Evolutionary conservation across 2,113 vertebrate genomes (phyloP), one percentile per base, ranked within the genome.

Genomic region (Oncorhynchus kisutch): DNA sequence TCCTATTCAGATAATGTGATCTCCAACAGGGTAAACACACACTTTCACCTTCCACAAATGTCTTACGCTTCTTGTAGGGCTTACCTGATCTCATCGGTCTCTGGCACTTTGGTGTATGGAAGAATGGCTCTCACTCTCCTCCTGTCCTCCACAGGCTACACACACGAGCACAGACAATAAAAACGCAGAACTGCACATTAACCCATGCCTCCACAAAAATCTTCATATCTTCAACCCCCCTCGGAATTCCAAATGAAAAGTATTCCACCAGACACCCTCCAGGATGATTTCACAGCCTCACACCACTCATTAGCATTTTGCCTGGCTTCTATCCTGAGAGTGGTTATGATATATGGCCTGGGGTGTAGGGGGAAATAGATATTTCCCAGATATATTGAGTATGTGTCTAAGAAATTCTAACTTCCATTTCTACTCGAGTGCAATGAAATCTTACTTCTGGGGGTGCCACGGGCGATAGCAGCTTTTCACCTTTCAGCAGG

Each of bases 71-170:
- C n/a, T 20, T 34, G 11, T n/a, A 73, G 79, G 80, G 79, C 83
- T 74, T 93, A 99, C 98, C 97, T 99, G 95, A 99, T 99, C 93
- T 99, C 98, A 93, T 98, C 97, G 73, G 98, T 99, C 82, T 99
- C 98, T 94, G 97, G 97, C 93, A 99, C 98, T 98, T 99, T 99
- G 93, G 98, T 99, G 85, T 99, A 99, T 87, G 98, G 98, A 22
- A 99, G 95, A 92, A 99, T 98, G 88, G 98, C 98, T 93, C 97
- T 94, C 79, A 99, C 98, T 94, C 98, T 94, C 84, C 96, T 94
- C 88, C 98, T 92, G 89, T 99, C 97, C 90, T 99, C 98, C 79
- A 99, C 98, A 83, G 98, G 98, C 97, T 99, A 87, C 65, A 92
- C 69, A 86, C 82, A 80, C 80, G 84, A 25, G 82, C 5, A 24